A percentile compares a stretch with the other conserved stretches of the same genome.
Evolutionary conservation across 2,797 vertebrate species (phyloP).

Genomic region (Heterohyrax brucei): DNA sequence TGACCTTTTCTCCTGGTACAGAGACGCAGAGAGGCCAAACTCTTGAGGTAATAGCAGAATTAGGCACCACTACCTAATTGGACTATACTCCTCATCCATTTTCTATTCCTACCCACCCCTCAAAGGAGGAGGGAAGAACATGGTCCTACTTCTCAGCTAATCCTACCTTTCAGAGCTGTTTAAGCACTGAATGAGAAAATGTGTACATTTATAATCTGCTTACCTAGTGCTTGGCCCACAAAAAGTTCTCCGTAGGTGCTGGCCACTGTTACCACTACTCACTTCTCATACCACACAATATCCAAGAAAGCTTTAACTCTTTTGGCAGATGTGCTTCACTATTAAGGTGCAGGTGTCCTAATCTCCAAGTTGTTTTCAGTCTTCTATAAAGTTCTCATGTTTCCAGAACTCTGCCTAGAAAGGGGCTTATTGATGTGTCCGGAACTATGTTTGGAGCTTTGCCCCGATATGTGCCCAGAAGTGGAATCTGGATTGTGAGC

Average conservation of each 20-base stretch:
- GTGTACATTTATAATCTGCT: neutral
- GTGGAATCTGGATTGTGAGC: neutral
- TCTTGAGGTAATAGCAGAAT: constrained; percentile 92
- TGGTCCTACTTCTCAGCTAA: constrained; percentile 13
- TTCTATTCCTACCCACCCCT: neutral
- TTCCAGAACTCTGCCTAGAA: constrained; percentile 57
- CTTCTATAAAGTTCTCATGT: constrained; percentile 42
- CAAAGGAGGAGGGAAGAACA: neutral
- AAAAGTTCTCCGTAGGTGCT: neutral
- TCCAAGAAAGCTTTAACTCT: neutral
- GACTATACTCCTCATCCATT: neutral
- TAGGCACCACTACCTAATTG: neutral
- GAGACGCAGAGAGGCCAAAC: constrained; percentile 93
- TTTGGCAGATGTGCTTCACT: neutral
- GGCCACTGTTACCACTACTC: too few relatives aligned
- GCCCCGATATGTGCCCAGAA: neutral
- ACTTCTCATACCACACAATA: neutral
- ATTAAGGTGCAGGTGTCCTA: neutral
- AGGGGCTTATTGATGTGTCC: neutral
- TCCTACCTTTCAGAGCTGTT: neutral
- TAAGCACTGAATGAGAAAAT: too few relatives aligned
- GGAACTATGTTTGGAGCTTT: neutral
- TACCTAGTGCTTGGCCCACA: neutral
- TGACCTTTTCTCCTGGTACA: constrained; percentile 85
- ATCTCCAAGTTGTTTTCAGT: constrained; percentile 19